These are phyloP conservation scores for Corythornis madagascariensis DNA, from an alignment of 2,113 vertebrate genomes.

Conservation along the genomic window DNA sequence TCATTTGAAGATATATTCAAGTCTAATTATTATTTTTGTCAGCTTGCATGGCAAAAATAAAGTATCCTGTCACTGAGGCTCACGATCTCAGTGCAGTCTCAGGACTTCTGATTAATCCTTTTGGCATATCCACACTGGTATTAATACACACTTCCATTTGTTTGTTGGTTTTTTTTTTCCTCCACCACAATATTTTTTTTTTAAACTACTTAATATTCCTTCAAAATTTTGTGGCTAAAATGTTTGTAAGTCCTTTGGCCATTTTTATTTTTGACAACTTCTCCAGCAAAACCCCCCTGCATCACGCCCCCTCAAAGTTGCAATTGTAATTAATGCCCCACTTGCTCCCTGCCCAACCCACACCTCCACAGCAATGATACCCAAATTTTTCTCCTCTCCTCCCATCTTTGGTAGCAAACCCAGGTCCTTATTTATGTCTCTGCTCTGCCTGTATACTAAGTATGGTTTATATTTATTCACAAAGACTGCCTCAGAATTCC, in stretches of 20 bases:
- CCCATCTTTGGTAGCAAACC: neutral
- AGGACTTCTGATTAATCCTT: neutral
- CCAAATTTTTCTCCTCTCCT: neutral
- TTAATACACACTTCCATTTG: neutral
- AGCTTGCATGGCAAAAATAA: conserved; percentile 38
- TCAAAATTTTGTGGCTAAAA: neutral
- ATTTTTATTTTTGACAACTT: neutral
- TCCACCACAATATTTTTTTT: neutral
- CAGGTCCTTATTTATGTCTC: neutral
- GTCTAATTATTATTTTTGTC: conserved; percentile 30
- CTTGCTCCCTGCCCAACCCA: neutral
- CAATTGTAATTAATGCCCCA: neutral
- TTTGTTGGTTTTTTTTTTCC: neutral
- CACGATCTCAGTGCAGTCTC: neutral
- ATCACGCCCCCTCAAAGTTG: neutral
- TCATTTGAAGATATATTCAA: neutral
- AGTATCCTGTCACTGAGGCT: neutral
- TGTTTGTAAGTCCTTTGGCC: neutral
- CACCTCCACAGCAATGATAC: neutral
- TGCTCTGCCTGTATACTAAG: neutral
- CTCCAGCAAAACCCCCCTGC: neutral
- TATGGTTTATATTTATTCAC: neutral
- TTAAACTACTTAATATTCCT: neutral
- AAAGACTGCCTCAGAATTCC: neutral
- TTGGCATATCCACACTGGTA: neutral